Evolutionary conservation across 2,113 vertebrate genomes (phyloP).

Genomic region (Grammomys dolichurus): DNA sequence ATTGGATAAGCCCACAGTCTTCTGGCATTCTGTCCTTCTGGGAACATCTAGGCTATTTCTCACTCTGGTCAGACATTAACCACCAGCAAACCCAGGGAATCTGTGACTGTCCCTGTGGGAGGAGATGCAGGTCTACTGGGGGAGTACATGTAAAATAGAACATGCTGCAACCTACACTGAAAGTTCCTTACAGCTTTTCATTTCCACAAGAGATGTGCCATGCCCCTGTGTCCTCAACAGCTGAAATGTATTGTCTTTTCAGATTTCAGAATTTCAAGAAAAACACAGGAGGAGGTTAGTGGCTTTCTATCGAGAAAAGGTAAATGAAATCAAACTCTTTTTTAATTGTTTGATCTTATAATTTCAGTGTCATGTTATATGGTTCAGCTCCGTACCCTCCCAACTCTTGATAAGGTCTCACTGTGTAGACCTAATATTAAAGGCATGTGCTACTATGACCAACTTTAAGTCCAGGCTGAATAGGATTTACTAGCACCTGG

Average conservation of each 20-base stretch:
- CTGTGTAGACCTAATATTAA: background rate
- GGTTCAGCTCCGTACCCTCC: background rate
- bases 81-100: background rate
- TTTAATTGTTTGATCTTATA: background rate
- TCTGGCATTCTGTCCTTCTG: background rate
- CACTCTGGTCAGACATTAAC: background rate
- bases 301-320: conserved; percentile 89
- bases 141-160: background rate
- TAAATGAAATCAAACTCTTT: conserved; percentile 72
- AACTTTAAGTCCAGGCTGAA: background rate
- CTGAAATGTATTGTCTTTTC: conserved; percentile 58
- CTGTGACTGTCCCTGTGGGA: background rate
- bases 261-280: conserved; percentile 94
- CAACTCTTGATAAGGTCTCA: background rate
- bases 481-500: no score
- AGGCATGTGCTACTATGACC: background rate
- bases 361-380: background rate
- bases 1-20: background rate
- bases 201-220: background rate
- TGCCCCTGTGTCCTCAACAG: background rate
- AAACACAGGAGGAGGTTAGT: conserved; percentile 91
- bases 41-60: background rate
- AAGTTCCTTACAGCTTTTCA: background rate
- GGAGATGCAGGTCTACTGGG: background rate
- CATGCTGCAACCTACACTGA: no score